Conservation (phyloP, 2,888 invertebrate species). For the Lepidochrysops patricia region DNA sequence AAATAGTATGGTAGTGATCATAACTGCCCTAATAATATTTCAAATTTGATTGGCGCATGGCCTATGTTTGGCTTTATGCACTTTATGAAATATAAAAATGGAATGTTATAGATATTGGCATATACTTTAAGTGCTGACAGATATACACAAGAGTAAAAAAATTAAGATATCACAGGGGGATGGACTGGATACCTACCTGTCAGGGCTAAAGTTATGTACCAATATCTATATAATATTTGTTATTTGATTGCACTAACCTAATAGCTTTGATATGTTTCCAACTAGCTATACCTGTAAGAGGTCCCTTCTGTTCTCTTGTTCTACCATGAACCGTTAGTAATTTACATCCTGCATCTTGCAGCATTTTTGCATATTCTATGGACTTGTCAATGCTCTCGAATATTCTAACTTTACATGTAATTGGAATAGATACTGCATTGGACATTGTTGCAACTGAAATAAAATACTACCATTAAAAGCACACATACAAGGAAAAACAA, state of each 20-base stretch:
- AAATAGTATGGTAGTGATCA: too few species aligned
- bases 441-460: constrained; percentile 81
- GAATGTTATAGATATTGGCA: too few species aligned
- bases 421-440: constrained; percentile 84
- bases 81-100: too few species aligned
- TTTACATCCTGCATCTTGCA: constrained; percentile 94
- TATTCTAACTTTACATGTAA: constrained; percentile 97
- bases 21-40: too few species aligned
- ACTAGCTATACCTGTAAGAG: constrained; percentile 93
- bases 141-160: too few species aligned
- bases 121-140: too few species aligned
- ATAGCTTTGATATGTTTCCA: constrained; percentile 95
- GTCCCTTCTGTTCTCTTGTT: constrained; percentile 96
- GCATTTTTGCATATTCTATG: constrained; percentile 92
- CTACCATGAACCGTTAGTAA: constrained; percentile 96
- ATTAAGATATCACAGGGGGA: too few species aligned
- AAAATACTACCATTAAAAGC: not conserved
- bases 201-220: too few species aligned
- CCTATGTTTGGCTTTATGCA: too few species aligned
- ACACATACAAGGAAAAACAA: not conserved
- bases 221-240: not conserved
- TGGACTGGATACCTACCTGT: too few species aligned
- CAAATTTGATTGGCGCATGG: too few species aligned
- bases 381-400: constrained; percentile 91
- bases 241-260: constrained; percentile 68